These are phyloP conservation scores for Gavia stellata DNA, from an alignment of 2,113 vertebrate species.

Conservation along the genomic window DNA sequence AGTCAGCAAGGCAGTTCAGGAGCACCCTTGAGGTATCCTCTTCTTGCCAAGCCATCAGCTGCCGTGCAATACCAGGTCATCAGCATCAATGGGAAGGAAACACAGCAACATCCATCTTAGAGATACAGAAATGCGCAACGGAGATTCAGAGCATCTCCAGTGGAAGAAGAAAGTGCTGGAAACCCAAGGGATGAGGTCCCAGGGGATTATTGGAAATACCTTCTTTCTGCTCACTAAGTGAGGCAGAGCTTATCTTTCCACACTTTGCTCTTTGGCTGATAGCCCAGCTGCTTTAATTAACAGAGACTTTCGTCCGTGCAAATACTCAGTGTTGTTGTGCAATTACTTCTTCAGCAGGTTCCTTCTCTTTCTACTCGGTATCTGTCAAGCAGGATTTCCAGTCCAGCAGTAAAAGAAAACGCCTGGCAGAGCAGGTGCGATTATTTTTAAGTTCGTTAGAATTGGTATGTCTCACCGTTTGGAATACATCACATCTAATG, in stretches of 20 bases:
- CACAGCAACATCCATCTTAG: neutral
- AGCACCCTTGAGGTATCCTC: neutral
- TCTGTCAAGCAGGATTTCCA: slow-evolving; percentile 15
- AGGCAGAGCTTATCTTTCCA: slow-evolving; percentile 3
- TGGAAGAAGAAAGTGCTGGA: neutral
- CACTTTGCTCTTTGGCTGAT: neutral
- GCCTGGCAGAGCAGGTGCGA: neutral
- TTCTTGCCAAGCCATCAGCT: neutral
- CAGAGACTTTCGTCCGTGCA: neutral
- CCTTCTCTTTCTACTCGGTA: neutral
- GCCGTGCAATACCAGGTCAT: accelerated
- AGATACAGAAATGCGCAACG: neutral
- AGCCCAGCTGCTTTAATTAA: slow-evolving; percentile 5
- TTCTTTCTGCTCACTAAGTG: neutral
- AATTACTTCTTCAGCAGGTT: neutral
- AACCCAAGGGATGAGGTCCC: neutral
- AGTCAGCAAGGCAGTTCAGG: neutral
- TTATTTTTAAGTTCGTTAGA: neutral
- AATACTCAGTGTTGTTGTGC: neutral
- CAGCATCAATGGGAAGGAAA: neutral
- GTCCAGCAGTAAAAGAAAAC: neutral
- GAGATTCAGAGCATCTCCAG: neutral
- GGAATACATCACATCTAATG: neutral
- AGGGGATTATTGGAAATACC: neutral
- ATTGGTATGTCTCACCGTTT: neutral